Evolutionary conservation across 2,797 vertebrate species (phyloP).

Genomic region (Heterohyrax brucei): DNA sequence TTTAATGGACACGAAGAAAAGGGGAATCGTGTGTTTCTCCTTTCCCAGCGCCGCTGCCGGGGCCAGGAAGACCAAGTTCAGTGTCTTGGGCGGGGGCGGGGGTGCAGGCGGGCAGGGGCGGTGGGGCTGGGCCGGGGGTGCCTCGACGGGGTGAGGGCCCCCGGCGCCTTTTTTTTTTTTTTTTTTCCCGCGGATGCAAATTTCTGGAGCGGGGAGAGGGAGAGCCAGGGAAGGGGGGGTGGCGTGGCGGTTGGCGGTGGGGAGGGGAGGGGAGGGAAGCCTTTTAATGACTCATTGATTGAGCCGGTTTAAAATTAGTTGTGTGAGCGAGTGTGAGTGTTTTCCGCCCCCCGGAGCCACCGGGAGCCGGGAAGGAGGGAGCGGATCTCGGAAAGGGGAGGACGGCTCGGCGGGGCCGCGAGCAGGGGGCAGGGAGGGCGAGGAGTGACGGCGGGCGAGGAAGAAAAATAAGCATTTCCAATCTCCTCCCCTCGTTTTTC

Average conservation of each 20-base stretch:
- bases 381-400: conserved; percentile 78
- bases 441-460: conserved; percentile 90
- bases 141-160: conserved; percentile 83
- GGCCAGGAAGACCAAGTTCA: conserved; percentile 84
- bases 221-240: conserved; percentile 75
- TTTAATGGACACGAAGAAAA: conserved; percentile 90
- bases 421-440: conserved; percentile 89
- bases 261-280: conserved; percentile 89
- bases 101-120: conserved; percentile 71
- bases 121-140: conserved; percentile 70
- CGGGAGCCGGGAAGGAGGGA: conserved; percentile 85
- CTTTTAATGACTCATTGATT: conserved; percentile 93
- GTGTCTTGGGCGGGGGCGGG: conserved; percentile 81
- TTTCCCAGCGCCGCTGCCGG: conserved; percentile 85
- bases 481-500: conserved; percentile 92
- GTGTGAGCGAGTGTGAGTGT: conserved; percentile 84
- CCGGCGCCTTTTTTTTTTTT: conserved; percentile 82
- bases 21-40: conserved; percentile 88
- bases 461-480: conserved; percentile 92
- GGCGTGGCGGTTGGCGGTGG: conserved; percentile 86
- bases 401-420: conserved; percentile 79
- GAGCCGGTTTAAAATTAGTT: conserved; percentile 92
- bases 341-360: conserved; percentile 89
- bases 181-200: conserved; percentile 90
- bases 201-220: conserved; percentile 82